Conservation (phyloP, 2,888 invertebrate genomes). For the Acanthoscelides obtectus region DNA sequence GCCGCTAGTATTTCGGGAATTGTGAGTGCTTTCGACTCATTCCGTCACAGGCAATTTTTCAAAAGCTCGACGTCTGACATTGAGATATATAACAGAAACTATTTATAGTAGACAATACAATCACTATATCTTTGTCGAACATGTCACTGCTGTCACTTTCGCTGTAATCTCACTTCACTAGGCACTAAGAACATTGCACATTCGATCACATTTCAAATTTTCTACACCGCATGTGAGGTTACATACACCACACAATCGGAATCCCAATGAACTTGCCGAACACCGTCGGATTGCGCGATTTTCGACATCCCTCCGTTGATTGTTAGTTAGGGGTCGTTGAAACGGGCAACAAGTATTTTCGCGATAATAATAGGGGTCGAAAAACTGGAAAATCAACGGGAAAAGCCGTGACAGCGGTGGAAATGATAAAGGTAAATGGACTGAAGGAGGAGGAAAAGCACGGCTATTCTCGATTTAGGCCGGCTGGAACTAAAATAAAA, state of each 20-base stretch:
- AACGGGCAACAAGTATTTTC: not conserved
- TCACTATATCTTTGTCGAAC: not conserved
- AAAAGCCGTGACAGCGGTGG: not conserved
- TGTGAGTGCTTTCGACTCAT: not conserved
- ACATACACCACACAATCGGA: not conserved
- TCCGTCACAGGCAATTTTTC: not conserved
- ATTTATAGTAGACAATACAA: not conserved
- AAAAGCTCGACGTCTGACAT: not conserved
- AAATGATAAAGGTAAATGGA: conserved; percentile 16
- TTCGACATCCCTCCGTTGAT: not conserved
- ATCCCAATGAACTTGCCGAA: not conserved
- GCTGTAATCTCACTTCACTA: not conserved
- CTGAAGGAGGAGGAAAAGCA: conserved; percentile 8
- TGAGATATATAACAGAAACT: not conserved
- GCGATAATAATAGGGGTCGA: not conserved
- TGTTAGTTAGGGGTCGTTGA: not conserved
- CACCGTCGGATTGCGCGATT: not conserved
- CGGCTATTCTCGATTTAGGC: conserved; percentile 20
- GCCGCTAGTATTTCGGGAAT: not conserved
- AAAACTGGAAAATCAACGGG: not conserved
- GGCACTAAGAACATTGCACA: not conserved
- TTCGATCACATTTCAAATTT: not conserved
- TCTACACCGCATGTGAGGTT: not conserved
- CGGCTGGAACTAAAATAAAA: conserved; percentile 26
- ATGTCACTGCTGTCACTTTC: not conserved